Base-by-base conservation (phyloP, 2,113 vertebrate species). In the Merops nubicus region DNA sequence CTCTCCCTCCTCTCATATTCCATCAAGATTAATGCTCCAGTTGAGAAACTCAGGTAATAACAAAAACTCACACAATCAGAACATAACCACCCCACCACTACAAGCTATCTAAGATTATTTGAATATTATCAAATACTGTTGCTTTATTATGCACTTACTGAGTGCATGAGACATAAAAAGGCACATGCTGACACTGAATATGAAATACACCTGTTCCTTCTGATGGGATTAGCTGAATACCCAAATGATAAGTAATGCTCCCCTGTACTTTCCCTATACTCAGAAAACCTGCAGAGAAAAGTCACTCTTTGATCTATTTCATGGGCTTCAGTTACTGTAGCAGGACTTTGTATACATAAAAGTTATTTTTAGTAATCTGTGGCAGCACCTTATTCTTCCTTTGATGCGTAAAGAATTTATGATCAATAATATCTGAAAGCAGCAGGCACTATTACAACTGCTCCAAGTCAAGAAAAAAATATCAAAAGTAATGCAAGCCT, bases 361-460 rank as follows among this genome's bases (percentile, higher is more conserved):
- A 40, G 5, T 9, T 80, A 93, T 84, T 93, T 93, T 94, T 91
- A 88, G 88, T 63, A 81, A 76, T 86, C 54, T 96, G 76, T 64
- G 60, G 64, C 72, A 88, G 64, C 62, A 77, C 53, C 73, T 69
- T 91, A 40, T 78, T 83, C 81, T 87, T 93, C 62, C 89, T 96
- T 95, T 95, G 88, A 97, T 96, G 76, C 74, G 81, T 91, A 80
- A 84, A 83, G 90, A 38, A 88, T 93, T 88, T 92, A 88, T 75
- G 69, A 86, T 84, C 88, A 94, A 64, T 86, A 96, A 85, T 93
- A 76, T 90, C 68, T 91, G 80, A 89, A 93, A 91, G 88, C 29
- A 89, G 81, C 28, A 74, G 73, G 62, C 74, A 70, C 85, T 90
- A 88, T 53, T 87, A 86, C 38, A 92, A 47, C 62, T 77, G 42